These are phyloP conservation scores for Sigmodon hispidus DNA, from an alignment of 2,113 vertebrate species.

Conservation along the genomic window DNA sequence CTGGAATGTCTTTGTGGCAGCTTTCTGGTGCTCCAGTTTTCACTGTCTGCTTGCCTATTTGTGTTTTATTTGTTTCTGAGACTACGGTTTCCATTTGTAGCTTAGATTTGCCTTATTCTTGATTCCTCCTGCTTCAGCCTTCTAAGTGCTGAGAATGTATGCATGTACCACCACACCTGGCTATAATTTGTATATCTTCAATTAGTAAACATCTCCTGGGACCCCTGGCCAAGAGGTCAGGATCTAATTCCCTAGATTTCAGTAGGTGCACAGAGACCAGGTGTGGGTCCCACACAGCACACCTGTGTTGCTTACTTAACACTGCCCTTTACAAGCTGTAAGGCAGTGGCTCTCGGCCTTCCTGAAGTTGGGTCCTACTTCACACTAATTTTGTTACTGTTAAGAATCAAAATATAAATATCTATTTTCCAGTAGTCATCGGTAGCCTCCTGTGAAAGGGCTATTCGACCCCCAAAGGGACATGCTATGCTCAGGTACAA, in stretches of 20 bases:
- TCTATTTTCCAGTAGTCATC: background rate
- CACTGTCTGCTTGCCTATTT: background rate
- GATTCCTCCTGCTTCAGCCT: background rate
- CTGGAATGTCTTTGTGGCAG: background rate
- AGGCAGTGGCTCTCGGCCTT: background rate
- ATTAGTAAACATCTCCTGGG: background rate
- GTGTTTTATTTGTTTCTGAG: background rate
- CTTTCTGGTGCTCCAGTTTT: background rate
- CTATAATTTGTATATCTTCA: no score
- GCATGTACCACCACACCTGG: background rate
- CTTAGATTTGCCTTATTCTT: background rate
- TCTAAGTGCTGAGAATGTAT: background rate
- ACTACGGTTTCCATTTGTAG: background rate
- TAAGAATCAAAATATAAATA: background rate
- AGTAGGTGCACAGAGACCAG: background rate
- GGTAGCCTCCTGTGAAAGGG: background rate
- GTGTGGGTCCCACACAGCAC: background rate
- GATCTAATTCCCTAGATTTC: conserved; percentile 16
- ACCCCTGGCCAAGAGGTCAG: background rate
- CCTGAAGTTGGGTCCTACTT: background rate
- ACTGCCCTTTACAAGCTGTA: background rate
- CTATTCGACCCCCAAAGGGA: background rate
- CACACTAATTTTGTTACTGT: background rate
- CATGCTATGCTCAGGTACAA: background rate
- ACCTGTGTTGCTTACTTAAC: background rate